These are phyloP conservation scores for Prionailurus bengalensis DNA, from an alignment of 2,113 vertebrate species.

Conservation along the genomic window DNA sequence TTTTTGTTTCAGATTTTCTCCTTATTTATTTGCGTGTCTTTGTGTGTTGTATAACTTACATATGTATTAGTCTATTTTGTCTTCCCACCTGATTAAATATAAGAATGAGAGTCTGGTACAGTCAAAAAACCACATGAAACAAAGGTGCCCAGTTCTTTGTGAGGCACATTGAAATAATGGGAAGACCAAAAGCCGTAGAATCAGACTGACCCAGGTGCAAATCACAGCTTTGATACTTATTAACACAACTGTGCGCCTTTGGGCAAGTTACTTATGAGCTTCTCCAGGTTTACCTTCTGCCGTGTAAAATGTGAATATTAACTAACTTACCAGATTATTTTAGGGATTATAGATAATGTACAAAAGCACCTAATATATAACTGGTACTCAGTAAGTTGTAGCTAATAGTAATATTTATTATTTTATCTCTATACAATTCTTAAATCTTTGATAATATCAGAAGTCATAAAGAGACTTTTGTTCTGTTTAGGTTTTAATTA, in stretches of 20 bases:
- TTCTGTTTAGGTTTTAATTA: slow-evolving; percentile 37
- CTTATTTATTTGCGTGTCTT: slow-evolving; percentile 53
- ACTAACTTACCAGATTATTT: slow-evolving; percentile 48
- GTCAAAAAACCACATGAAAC: slow-evolving; percentile 32
- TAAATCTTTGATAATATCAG: slow-evolving; percentile 28
- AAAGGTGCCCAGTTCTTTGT: neutral
- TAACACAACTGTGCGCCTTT: neutral
- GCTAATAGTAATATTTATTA: slow-evolving; percentile 19
- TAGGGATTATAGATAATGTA: neutral
- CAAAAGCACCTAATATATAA: neutral
- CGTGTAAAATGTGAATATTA: slow-evolving; percentile 24
- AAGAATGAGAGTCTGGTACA: neutral
- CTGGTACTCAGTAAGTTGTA: slow-evolving; percentile 1
- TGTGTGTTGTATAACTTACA: neutral
- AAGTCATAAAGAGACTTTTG: slow-evolving; percentile 9
- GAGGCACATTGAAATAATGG: neutral
- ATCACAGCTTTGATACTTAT: neutral
- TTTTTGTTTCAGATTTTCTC: slow-evolving; percentile 20
- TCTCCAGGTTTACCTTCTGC: neutral
- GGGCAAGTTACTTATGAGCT: neutral
- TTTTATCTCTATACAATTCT: slow-evolving; percentile 43
- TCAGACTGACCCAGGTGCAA: neutral
- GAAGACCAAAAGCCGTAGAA: neutral
- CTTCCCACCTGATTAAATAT: neutral
- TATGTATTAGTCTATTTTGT: neutral